These are phyloP conservation scores for Drosophila pseudoobscura DNA, from an alignment of 1,140 invertebrate genomes.

Conservation along the genomic window DNA sequence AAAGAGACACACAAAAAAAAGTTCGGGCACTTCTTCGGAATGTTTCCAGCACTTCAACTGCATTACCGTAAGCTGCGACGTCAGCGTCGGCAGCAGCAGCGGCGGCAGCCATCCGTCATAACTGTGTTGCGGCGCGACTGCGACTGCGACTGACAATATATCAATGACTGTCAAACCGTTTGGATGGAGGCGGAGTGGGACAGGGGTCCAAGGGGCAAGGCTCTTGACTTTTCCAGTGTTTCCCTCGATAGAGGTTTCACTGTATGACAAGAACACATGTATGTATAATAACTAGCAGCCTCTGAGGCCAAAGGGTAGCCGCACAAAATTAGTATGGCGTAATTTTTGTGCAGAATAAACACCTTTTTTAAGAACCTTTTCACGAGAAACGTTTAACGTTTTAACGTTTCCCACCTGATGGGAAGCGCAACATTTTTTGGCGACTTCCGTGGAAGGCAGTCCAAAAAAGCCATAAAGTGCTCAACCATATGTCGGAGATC, in stretches of 20 bases:
- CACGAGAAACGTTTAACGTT: no score
- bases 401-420: no score
- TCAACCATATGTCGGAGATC: no score
- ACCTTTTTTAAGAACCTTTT: no score
- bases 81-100: constrained; percentile 22
- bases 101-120: constrained; percentile 21
- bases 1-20: constrained; percentile 43
- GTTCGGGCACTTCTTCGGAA: constrained; percentile 60
- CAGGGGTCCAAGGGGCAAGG: constrained; percentile 21
- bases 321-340: no score
- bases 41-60: constrained; percentile 78
- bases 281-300: no score
- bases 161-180: constrained; percentile 45
- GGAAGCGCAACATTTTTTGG: no score
- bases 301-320: no score
- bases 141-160: constrained; percentile 26
- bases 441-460: no score
- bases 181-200: background rate
- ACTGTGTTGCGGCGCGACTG: constrained; percentile 17
- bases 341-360: no score
- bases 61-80: constrained; percentile 72
- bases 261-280: constrained; percentile 9
- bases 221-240: background rate
- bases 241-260: background rate
- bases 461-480: no score